Conservation (phyloP, 2,888 invertebrate genomes). For the Drosophila mimetica region DNA sequence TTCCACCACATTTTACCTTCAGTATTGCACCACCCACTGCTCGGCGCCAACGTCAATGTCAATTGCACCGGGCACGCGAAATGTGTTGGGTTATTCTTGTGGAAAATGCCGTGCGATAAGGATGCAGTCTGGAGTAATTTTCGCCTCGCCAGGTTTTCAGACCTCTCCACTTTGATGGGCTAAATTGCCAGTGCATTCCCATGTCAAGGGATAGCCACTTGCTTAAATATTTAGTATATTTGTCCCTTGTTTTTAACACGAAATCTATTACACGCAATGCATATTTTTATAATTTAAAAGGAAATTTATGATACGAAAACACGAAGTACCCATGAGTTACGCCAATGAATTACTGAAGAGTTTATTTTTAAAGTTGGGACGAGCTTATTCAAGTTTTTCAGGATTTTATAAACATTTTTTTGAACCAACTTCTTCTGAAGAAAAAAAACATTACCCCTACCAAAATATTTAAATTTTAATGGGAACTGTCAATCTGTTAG, state of each 20-base stretch:
- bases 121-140: constrained; percentile 39
- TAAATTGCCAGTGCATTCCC: constrained; percentile 28
- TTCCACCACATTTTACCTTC: constrained; percentile 1
- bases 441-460: background rate
- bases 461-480: background rate
- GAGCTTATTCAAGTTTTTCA: no score
- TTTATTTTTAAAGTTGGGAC: background rate
- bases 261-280: constrained; percentile 14
- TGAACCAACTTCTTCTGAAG: background rate
- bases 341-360: background rate
- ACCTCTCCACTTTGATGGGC: constrained; percentile 24
- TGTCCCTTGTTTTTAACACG: background rate
- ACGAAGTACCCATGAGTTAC: background rate
- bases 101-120: constrained; percentile 63
- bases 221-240: constrained; percentile 3
- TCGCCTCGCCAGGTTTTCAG: constrained; percentile 32
- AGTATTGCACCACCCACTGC: constrained; percentile 3
- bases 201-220: constrained; percentile 12
- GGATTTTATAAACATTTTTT: background rate
- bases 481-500: background rate
- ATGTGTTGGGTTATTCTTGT: constrained; percentile 61
- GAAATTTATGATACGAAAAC: background rate
- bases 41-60: constrained; percentile 57
- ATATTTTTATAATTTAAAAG: constrained; percentile 4
- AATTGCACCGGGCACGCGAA: constrained; percentile 50